Percentiles rank a stretch among this genome's conserved stretches.
phyloP scores from a whole-genome alignment of 2,888 invertebrate species.

The Calameuta idolon region DNA sequence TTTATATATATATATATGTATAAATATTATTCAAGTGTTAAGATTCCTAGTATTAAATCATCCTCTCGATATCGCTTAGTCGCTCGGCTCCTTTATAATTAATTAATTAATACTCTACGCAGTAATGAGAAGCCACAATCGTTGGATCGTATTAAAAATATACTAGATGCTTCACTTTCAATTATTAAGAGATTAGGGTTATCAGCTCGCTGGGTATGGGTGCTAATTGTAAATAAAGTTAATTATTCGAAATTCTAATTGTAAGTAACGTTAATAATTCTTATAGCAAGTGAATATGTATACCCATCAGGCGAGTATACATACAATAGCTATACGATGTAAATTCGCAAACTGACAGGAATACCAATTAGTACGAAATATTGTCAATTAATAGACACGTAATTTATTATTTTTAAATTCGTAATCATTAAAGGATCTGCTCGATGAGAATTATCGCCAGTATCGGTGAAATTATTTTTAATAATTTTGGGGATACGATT shows the following conservation, averaged over 20 bases:
- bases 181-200: background rate
- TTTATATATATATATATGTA: background rate
- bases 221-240: background rate
- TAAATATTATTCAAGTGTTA: background rate
- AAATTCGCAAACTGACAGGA: background rate
- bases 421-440: background rate
- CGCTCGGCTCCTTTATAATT: background rate
- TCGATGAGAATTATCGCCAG: background rate
- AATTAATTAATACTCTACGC: background rate
- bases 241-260: no score
- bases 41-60: slow-evolving; percentile 7
- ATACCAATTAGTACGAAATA: background rate
- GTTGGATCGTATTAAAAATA: background rate
- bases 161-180: background rate
- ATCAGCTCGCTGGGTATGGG: background rate
- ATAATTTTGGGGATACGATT: background rate
- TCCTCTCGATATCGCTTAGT: slow-evolving; percentile 1
- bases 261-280: background rate
- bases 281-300: background rate
- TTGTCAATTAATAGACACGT: background rate
- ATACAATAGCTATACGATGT: background rate
- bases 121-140: background rate
- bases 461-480: background rate
- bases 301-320: background rate
- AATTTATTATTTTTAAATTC: background rate